These are phyloP conservation scores for Gibbula magus DNA, from an alignment of 2,888 invertebrate genomes.

Conservation along the genomic window DNA sequence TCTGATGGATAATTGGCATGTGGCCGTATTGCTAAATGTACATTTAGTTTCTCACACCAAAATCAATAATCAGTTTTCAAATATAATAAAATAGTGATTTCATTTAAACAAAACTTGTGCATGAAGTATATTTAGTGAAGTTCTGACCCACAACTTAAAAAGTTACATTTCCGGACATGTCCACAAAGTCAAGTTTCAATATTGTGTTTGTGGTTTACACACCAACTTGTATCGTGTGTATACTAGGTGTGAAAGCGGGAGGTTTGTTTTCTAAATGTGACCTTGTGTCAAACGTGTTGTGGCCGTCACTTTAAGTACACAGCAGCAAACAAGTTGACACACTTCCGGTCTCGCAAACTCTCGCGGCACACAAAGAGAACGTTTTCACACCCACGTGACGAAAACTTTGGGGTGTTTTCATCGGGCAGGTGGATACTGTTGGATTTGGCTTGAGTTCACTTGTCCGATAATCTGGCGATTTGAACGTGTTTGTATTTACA, in stretches of 20 bases:
- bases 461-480: conserved; percentile 5
- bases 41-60: too few relatives aligned
- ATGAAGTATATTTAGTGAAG: too few relatives aligned
- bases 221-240: not conserved
- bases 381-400: not conserved
- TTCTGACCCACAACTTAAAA: too few relatives aligned
- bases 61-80: too few relatives aligned
- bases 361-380: not conserved
- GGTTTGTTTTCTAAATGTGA: conserved; percentile 4
- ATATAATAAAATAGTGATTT: too few relatives aligned
- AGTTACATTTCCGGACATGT: too few relatives aligned
- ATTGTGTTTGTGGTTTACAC: not conserved
- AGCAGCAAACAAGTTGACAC: not conserved
- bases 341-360: not conserved
- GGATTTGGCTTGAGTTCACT: not conserved
- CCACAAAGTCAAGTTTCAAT: not conserved
- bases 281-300: not conserved
- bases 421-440: not conserved
- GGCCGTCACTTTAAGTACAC: not conserved
- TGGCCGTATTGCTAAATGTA: too few relatives aligned
- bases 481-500: not conserved
- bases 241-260: not conserved
- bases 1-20: too few relatives aligned
- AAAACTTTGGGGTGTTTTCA: conserved; percentile 9
- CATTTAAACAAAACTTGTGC: too few relatives aligned